phyloP scores from a whole-genome alignment of 2,888 invertebrate genomes.

The Kuschelorhynchus macadamiae region DNA sequence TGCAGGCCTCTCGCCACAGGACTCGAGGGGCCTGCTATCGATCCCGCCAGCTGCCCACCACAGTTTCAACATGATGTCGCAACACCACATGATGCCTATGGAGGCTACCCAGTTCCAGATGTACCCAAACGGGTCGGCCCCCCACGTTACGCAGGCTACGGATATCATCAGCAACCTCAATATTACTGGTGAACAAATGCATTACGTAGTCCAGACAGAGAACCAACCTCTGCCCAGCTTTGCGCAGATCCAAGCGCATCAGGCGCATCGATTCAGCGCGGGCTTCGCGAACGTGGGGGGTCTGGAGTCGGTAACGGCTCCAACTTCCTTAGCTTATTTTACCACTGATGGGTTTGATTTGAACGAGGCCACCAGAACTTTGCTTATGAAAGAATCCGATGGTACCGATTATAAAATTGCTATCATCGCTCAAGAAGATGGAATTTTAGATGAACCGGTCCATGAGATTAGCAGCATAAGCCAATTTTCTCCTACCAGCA shows the following conservation, averaged over 20 bases:
- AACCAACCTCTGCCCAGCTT: conserved; percentile 76
- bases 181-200: conserved; percentile 81
- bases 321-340: conserved; percentile 56
- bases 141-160: conserved; percentile 84
- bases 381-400: conserved; percentile 54
- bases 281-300: conserved; percentile 82
- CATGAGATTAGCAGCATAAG: background rate
- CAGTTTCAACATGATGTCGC: conserved; percentile 64
- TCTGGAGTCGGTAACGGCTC: conserved; percentile 71
- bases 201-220: conserved; percentile 61
- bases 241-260: conserved; percentile 74
- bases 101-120: conserved; percentile 70
- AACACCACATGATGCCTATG: conserved; percentile 66
- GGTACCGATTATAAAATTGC: conserved; percentile 66
- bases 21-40: conserved; percentile 92
- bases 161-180: conserved; percentile 78
- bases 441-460: background rate
- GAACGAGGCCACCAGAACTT: conserved; percentile 53
- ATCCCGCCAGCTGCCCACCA: conserved; percentile 77
- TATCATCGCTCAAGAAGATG: conserved; percentile 64
- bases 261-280: conserved; percentile 66
- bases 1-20: conserved; percentile 93
- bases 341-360: conserved; percentile 36
- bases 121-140: conserved; percentile 90
- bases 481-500: conserved; percentile 35